Evolutionary conservation across 1,140 invertebrate genomes (phyloP).

Genomic region (Colletes gigas): DNA sequence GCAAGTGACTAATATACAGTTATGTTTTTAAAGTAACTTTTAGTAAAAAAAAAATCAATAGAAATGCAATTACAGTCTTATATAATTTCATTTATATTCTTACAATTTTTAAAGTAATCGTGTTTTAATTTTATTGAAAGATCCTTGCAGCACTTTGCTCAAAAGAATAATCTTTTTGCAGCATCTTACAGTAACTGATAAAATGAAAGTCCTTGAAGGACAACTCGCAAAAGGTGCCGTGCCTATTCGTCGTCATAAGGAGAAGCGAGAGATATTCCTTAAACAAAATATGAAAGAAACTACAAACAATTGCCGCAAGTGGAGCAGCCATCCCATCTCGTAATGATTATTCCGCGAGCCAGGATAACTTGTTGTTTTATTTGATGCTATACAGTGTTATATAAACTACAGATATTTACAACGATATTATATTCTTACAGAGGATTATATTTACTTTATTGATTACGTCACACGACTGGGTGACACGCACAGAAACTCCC

Average conservation of each 20-base stretch:
- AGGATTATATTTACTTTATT: slow-evolving; percentile 82
- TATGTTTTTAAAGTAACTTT: neutral
- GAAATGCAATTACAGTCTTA: neutral
- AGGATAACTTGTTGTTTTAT: slow-evolving; percentile 81
- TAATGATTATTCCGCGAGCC: slow-evolving; percentile 79
- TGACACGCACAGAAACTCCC: slow-evolving; percentile 50
- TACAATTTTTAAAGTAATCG: neutral
- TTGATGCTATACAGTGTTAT: slow-evolving; percentile 82
- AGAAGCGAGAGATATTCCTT: slow-evolving; percentile 44
- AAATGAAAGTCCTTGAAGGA: slow-evolving; percentile 35
- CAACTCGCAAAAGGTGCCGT: slow-evolving; percentile 67
- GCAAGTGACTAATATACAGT: neutral
- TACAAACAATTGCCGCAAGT: slow-evolving; percentile 75
- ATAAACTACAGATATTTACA: slow-evolving; percentile 82
- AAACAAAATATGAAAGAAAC: slow-evolving; percentile 54
- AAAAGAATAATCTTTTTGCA: slow-evolving; percentile 15
- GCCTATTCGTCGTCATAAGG: slow-evolving; percentile 71
- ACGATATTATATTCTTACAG: slow-evolving; percentile 82
- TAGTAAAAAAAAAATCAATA: neutral
- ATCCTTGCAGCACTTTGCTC: slow-evolving; percentile 7
- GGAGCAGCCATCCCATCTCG: slow-evolving; percentile 82
- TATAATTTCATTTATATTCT: too few species aligned
- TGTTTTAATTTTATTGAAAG: neutral
- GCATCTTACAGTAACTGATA: slow-evolving; percentile 22
- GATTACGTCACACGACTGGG: slow-evolving; percentile 56